A percentile compares a stretch with the other conserved stretches of the same genome.
phyloP scores from a whole-genome alignment of 2,797 vertebrate genomes.

The Lepus oiostolus region DNA sequence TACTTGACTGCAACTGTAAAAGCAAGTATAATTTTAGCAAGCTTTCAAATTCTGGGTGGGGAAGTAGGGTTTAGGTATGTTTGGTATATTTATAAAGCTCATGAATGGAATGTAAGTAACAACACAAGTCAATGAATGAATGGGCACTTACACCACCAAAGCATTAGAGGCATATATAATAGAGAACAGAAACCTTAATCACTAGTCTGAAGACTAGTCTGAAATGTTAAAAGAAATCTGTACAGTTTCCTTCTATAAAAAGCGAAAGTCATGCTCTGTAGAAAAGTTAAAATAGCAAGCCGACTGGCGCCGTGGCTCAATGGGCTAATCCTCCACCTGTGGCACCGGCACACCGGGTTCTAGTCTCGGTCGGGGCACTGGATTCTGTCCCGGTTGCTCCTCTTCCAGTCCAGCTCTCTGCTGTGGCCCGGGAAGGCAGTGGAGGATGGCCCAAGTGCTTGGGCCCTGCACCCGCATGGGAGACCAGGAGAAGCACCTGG shows the following conservation, averaged over 20 bases:
- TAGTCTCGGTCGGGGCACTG: too few relatives aligned
- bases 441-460: too few relatives aligned
- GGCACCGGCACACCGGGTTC: too few relatives aligned
- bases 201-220: neutral
- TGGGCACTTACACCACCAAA: constrained; percentile 40
- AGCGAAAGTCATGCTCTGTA: neutral
- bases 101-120: constrained; percentile 62
- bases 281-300: constrained; percentile 32
- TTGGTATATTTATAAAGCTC: constrained; percentile 45
- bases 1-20: neutral
- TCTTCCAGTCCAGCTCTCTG: too few relatives aligned
- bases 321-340: too few relatives aligned
- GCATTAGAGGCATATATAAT: neutral
- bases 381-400: too few relatives aligned
- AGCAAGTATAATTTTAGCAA: constrained; percentile 33
- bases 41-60: constrained; percentile 15
- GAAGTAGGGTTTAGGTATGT: neutral
- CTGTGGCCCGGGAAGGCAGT: too few relatives aligned
- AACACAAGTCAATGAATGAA: constrained; percentile 35
- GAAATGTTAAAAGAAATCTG: constrained; percentile 54
- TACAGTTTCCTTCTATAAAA: constrained; percentile 37
- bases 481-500: too few relatives aligned
- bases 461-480: too few relatives aligned
- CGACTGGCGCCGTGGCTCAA: neutral
- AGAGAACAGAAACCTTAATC: constrained; percentile 47